Percentiles rank a stretch among this genome's conserved stretches.
Evolutionary conservation across 2,888 invertebrate species (phyloP).

Genomic region (Polyommatus icarus): DNA sequence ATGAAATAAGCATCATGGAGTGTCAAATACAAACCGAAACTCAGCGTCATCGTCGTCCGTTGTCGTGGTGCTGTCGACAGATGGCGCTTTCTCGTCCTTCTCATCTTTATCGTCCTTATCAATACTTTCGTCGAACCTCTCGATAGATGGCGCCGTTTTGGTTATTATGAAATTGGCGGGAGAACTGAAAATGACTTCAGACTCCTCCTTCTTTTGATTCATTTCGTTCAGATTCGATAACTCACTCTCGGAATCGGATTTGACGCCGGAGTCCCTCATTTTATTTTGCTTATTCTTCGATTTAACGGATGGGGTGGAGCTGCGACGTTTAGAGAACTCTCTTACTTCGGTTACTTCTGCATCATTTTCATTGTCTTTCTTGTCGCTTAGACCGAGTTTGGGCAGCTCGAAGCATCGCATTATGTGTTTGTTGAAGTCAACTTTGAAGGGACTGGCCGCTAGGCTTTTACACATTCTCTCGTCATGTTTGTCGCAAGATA

Average conservation of each 20-base stretch:
- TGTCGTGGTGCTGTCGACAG: conserved; percentile 34
- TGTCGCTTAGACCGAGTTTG: conserved; percentile 49
- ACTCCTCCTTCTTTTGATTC: conserved; percentile 34
- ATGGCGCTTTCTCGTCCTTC: conserved; percentile 36
- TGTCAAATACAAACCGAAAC: not conserved
- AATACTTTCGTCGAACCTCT: conserved; percentile 46
- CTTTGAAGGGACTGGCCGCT: conserved; percentile 57
- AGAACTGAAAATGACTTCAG: conserved; percentile 58
- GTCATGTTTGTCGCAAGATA: conserved; percentile 25
- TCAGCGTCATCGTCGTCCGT: conserved; percentile 28
- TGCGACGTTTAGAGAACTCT: conserved; percentile 56
- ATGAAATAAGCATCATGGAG: not conserved
- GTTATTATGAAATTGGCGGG: conserved; percentile 65
- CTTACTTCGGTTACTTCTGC: conserved; percentile 33
- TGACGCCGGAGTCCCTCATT: conserved; percentile 56
- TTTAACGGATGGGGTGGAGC: conserved; percentile 60
- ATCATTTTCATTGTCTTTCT: conserved; percentile 43
- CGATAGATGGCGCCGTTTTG: conserved; percentile 70
- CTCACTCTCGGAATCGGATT: conserved; percentile 68
- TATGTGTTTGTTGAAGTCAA: conserved; percentile 53
- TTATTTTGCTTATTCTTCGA: conserved; percentile 49
- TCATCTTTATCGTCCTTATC: conserved; percentile 50
- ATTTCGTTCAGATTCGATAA: conserved; percentile 46
- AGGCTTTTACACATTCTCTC: conserved; percentile 50
- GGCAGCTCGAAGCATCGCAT: conserved; percentile 61